A percentile compares a stretch with the other conserved stretches of the same genome.
Evolutionary conservation across 64 coral and sea anemone genomes (phyloP).

Genomic region (Porites australiensis): DNA sequence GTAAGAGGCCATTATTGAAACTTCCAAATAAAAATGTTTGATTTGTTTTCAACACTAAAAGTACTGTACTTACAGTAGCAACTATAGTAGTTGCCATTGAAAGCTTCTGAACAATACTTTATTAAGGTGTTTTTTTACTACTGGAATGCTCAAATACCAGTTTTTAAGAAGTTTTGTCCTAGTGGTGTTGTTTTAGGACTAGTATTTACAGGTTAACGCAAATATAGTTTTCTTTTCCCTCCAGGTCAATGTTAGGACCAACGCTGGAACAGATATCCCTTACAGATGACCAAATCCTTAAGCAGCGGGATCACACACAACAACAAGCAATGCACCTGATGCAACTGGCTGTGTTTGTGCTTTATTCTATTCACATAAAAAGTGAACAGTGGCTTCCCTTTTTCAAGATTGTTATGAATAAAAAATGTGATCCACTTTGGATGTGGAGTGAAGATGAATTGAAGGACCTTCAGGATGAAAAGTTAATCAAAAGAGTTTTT

Average conservation of each 20-base stretch:
- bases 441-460: conserved; percentile 64
- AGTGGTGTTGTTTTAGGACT: too few species aligned
- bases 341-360: conserved; percentile 57
- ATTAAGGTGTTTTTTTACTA: too few species aligned
- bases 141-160: too few species aligned
- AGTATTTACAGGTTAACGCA: too few species aligned
- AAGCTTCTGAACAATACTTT: too few species aligned
- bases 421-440: conserved; percentile 57
- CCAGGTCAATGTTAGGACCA: conserved; percentile 61
- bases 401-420: conserved; percentile 52
- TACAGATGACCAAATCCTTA: conserved; percentile 40
- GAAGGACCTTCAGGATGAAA: conserved; percentile 51
- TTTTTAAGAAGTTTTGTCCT: too few species aligned
- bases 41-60: too few species aligned
- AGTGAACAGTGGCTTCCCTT: conserved; percentile 59
- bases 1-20: too few species aligned
- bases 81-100: too few species aligned
- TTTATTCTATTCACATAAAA: conserved; percentile 59
- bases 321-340: conserved; percentile 21
- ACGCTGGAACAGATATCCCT: conserved; percentile 58
- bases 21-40: too few species aligned
- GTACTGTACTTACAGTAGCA: too few species aligned
- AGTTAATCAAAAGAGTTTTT: conserved; percentile 33
- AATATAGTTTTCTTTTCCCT: background rate
- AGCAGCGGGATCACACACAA: conserved; percentile 8